A percentile compares a stretch with the other conserved stretches of the same genome.
Conservation (phyloP, 2,888 invertebrate genomes). For the Polyommatus iphigenia region DNA sequence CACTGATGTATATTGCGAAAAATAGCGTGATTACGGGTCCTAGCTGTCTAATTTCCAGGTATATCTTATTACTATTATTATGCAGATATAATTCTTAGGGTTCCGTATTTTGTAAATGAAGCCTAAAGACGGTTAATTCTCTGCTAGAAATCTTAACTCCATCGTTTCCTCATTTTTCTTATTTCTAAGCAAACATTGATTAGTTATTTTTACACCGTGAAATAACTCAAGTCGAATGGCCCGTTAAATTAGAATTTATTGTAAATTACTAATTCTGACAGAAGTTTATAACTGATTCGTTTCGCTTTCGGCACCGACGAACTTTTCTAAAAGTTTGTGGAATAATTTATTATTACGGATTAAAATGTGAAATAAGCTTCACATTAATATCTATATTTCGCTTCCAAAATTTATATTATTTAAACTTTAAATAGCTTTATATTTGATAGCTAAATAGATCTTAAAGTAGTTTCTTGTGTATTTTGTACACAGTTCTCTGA, state of each 20-base stretch:
- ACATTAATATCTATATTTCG: neutral
- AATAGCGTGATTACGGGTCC: no score
- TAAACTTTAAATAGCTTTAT: neutral
- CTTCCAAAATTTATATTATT: neutral
- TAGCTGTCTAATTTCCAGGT: no score
- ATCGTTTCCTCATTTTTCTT: neutral
- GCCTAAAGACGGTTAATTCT: neutral
- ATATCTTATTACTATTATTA: no score
- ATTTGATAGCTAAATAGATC: neutral
- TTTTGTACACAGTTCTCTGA: neutral
- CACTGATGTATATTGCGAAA: no score
- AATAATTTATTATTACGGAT: constrained; percentile 3
- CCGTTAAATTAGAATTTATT: constrained; percentile 21
- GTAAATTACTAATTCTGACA: constrained; percentile 13
- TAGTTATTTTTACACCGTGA: constrained; percentile 7
- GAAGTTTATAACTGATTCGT: constrained; percentile 24
- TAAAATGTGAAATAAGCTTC: neutral
- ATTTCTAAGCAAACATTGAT: neutral
- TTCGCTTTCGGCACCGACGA: neutral
- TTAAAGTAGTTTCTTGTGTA: neutral
- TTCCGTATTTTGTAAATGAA: no score
- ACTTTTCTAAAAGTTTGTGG: neutral
- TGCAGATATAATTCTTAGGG: no score
- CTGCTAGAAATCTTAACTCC: neutral
- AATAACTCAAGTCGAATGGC: constrained; percentile 10